Evolutionary conservation across 2,797 vertebrate species (phyloP), one percentile per base, ranked within the genome.

Genomic region (Micromesistius poutassou): DNA sequence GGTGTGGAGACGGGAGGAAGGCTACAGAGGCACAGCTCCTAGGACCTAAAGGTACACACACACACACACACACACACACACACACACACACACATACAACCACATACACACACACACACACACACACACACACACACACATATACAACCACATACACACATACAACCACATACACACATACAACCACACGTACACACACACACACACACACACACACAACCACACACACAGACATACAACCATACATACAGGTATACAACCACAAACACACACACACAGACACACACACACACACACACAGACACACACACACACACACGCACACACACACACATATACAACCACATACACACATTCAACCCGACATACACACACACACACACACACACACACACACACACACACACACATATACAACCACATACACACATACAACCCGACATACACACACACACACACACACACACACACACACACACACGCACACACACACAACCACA

Each of bases 1-100:
- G 96, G 73, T 99, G 98, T 85, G 98, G 98, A 25, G 98, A 99
- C 46, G 97, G 98, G 75, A 97, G 97, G 77, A 98, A 98, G 87
- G 97, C 97, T 0, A 95, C 96, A 4, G 97, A 98, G 79, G 98
- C 98, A 1, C 96, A 97, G 5, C 95, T 99, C 10, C 95, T 98
- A 93, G 97, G 97, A 77, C 97, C 98, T 73, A 99, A 98, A 97
- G 98, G 98, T 99, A 72, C 36, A 55, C 74, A 76, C 19, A 62
- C 74, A 78, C 71, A 68, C 71, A 33, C 14, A 72, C 0, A 28
- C 42, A 46, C 71, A 14, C 28, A 30, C 46, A 25, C 62, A 68
- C 25, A 10, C 10, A 68, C 1, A 68, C n/a, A 12, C 25, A 68
- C 62, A 12, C n/a, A 28, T 8, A 12, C 6, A 66, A 1, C 2